Percentiles rank a stretch among this genome's conserved stretches.
phyloP scores from a whole-genome alignment of 2,797 vertebrate species.

The Rousettus madagascariensis region DNA sequence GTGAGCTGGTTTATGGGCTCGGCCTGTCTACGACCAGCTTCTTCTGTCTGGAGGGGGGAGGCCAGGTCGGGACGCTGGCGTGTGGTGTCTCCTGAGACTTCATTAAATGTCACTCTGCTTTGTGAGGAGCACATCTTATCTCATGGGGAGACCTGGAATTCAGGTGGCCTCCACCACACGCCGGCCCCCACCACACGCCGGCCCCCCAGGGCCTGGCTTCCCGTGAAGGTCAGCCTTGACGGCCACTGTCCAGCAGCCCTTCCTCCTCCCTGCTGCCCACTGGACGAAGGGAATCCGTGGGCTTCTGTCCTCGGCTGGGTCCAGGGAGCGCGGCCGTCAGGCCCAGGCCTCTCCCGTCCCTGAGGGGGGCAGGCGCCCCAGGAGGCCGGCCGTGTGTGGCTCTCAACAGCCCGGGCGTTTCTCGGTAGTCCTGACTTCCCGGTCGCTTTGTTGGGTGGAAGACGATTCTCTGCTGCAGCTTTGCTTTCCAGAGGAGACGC shows the following conservation, averaged over 20 bases:
- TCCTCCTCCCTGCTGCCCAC: fast-evolving
- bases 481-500: neutral
- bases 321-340: too few species aligned
- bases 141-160: neutral
- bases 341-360: too few species aligned
- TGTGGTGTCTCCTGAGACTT: neutral
- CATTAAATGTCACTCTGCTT: neutral
- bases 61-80: fast-evolving
- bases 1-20: neutral
- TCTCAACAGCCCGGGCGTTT: neutral
- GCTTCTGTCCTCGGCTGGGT: neutral
- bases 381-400: fast-evolving
- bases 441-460: neutral
- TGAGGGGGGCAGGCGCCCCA: neutral
- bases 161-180: neutral
- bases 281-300: neutral
- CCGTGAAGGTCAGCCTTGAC: neutral
- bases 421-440: neutral
- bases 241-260: neutral
- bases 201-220: neutral
- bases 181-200: neutral
- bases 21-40: fast-evolving
- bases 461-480: neutral
- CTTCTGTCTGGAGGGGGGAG: neutral
- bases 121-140: fast-evolving